Evolutionary conservation across 1,140 invertebrate genomes (phyloP).

Genomic region (Daktulosphaira vitifoliae): DNA sequence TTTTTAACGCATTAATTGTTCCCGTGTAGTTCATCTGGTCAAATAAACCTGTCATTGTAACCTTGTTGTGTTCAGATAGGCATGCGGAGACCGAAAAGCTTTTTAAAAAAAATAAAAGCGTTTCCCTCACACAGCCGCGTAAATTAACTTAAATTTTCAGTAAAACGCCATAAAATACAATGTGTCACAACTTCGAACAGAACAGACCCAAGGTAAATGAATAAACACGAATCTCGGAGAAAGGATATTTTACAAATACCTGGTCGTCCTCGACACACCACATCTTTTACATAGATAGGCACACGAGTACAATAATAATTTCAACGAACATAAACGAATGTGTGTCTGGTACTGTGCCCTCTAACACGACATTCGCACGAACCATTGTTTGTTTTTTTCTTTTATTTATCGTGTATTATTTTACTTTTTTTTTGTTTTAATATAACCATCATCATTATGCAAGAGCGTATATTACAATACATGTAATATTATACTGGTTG

Average conservation of each 20-base stretch:
- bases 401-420: too few species aligned
- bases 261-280: conserved; percentile 32
- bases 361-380: too few species aligned
- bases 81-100: conserved; percentile 17
- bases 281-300: conserved; percentile 20
- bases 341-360: too few species aligned
- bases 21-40: too few species aligned
- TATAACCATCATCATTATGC: too few species aligned
- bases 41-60: not conserved
- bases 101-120: not conserved
- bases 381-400: too few species aligned
- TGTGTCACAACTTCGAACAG: not conserved
- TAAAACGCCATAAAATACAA: conserved; percentile 12
- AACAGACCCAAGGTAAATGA: conserved; percentile 23
- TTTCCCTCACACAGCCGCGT: not conserved
- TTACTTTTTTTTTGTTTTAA: too few species aligned
- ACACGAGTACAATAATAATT: too few species aligned
- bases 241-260: conserved; percentile 31
- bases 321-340: too few species aligned
- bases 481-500: too few species aligned
- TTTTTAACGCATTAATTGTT: too few species aligned
- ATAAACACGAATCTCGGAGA: not conserved
- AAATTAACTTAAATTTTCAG: conserved; percentile 14
- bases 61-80: not conserved
- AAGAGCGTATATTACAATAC: too few species aligned